These are phyloP conservation scores for Lucinisca nassula DNA, from an alignment of 2,888 invertebrate species.

Conservation along the genomic window DNA sequence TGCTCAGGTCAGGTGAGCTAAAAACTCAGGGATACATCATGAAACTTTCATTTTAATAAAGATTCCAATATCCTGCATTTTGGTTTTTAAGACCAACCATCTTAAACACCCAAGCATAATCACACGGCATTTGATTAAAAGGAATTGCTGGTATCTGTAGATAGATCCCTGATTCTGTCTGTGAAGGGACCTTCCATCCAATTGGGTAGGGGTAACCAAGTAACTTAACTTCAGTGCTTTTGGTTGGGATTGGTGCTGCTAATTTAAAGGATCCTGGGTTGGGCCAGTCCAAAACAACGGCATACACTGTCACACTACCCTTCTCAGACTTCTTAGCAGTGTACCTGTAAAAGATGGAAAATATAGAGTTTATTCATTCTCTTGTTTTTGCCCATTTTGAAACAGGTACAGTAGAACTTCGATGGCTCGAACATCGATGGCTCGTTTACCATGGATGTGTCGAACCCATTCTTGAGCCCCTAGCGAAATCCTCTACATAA, in stretches of 20 bases:
- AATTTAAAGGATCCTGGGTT: constrained; percentile 89
- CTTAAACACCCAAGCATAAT: constrained; percentile 81
- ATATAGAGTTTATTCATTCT: too few species aligned
- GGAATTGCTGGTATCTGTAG: constrained; percentile 77
- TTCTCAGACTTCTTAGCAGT: constrained; percentile 75
- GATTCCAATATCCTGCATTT: too few species aligned
- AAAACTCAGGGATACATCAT: too few species aligned
- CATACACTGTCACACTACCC: constrained; percentile 89
- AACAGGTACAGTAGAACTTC: too few species aligned
- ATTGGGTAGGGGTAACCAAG: constrained; percentile 88
- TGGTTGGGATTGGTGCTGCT: constrained; percentile 86
- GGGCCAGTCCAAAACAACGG: constrained; percentile 92
- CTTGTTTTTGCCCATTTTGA: too few species aligned
- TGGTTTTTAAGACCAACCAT: constrained; percentile 38
- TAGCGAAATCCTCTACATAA: too few species aligned
- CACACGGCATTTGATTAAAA: constrained; percentile 74
- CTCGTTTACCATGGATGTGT: too few species aligned
- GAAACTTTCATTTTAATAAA: too few species aligned
- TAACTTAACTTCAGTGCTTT: constrained; percentile 88
- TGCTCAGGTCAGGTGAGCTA: too few species aligned
- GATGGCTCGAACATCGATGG: too few species aligned
- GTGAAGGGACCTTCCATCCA: constrained; percentile 44
- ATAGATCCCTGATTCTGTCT: constrained; percentile 68
- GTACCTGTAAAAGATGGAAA: constrained; percentile 77
- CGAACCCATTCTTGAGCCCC: too few species aligned